Conservation (phyloP, 2,888 invertebrate species). For the Hanleya hanleyi region DNA sequence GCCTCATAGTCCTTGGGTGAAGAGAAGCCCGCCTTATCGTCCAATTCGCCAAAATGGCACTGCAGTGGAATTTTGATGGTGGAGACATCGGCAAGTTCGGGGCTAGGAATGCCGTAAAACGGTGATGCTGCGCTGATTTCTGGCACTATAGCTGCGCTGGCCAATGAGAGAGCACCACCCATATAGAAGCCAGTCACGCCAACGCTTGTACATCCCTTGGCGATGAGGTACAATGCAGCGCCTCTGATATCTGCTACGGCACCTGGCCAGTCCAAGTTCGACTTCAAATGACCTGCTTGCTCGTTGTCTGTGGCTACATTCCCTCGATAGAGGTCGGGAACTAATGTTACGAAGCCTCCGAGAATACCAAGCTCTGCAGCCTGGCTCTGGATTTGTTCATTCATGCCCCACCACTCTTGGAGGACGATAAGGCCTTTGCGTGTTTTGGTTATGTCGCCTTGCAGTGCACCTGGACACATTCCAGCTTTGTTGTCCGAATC, state of each 20-base stretch:
- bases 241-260: constrained; percentile 61
- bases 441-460: constrained; percentile 17
- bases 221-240: constrained; percentile 52
- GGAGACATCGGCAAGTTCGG: constrained; percentile 52
- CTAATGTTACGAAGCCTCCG: constrained; percentile 54
- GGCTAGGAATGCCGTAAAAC: constrained; percentile 65
- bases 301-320: constrained; percentile 60
- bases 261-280: constrained; percentile 63
- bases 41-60: constrained; percentile 63
- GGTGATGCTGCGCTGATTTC: constrained; percentile 64
- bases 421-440: constrained; percentile 52
- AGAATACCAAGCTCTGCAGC: constrained; percentile 44
- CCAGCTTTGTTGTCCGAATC: neutral
- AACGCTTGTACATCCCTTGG: constrained; percentile 58
- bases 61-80: constrained; percentile 62
- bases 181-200: constrained; percentile 71
- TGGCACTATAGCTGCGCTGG: constrained; percentile 49
- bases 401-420: constrained; percentile 69
- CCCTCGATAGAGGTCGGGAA: constrained; percentile 65
- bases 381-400: constrained; percentile 56
- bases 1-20: constrained; percentile 50
- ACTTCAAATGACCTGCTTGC: constrained; percentile 61
- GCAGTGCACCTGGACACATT: neutral
- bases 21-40: constrained; percentile 58
- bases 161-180: constrained; percentile 66